Percentiles rank a stretch among this genome's conserved stretches.
Conservation (phyloP, 2,888 invertebrate species). For the Aricia artaxerxes region DNA sequence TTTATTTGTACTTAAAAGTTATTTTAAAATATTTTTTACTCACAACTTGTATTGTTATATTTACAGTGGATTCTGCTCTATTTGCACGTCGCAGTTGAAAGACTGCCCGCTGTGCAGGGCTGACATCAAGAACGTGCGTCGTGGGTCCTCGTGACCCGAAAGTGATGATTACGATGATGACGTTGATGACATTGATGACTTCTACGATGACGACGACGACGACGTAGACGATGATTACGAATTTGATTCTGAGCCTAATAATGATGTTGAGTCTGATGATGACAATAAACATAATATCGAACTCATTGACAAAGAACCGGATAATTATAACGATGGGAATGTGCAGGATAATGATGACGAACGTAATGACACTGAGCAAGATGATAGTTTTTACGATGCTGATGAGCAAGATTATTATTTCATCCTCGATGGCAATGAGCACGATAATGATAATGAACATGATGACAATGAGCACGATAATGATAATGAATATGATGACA, state of each 20-base stretch:
- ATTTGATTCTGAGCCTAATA: not conserved
- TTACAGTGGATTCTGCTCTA: constrained; percentile 90
- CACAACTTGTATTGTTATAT: not conserved
- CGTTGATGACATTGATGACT: not conserved
- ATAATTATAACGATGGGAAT: not conserved
- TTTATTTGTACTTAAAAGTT: no score
- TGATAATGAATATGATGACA: not conserved
- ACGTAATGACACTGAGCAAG: not conserved
- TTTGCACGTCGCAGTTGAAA: constrained; percentile 87
- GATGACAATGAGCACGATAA: no score
- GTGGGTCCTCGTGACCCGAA: constrained; percentile 51
- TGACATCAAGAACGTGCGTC: constrained; percentile 50
- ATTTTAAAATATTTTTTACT: no score
- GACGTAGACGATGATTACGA: not conserved
- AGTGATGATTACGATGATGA: not conserved
- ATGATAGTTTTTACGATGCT: not conserved
- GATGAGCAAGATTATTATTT: not conserved
- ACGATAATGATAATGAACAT: no score
- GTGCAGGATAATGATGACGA: not conserved
- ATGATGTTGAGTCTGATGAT: not conserved
- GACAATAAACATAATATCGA: not conserved
- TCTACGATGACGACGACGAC: no score
- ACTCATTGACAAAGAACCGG: not conserved
- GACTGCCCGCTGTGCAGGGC: constrained; percentile 93
- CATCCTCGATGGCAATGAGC: no score